phyloP scores from a whole-genome alignment of 2,113 vertebrate species.

The Crotalus helleri region DNA sequence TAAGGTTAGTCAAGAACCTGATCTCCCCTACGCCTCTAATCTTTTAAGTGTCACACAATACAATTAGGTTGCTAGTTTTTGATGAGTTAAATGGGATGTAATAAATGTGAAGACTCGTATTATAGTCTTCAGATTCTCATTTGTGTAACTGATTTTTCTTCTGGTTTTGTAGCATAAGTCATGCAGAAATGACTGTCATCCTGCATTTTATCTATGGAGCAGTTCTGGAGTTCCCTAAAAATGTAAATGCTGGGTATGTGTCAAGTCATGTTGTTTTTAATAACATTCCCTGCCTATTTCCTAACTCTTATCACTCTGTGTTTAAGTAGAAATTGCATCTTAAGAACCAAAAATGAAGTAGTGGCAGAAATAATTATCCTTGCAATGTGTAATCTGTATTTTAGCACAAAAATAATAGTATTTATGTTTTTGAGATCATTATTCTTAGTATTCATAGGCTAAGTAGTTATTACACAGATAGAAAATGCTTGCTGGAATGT shows the following conservation, averaged over 20 bases:
- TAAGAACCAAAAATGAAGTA: conserved; percentile 28
- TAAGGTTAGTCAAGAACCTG: background rate
- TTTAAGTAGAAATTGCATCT: conserved; percentile 32
- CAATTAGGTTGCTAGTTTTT: background rate
- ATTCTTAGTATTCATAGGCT: conserved; percentile 7
- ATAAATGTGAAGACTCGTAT: conserved; percentile 3
- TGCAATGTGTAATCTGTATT: conserved; percentile 22
- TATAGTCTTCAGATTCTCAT: conserved; percentile 33
- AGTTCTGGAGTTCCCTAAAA: conserved; percentile 81
- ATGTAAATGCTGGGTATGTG: conserved; percentile 83
- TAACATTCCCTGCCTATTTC: conserved; percentile 7
- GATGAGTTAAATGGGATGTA: background rate
- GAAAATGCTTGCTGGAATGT: background rate
- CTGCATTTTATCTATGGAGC: conserved; percentile 92
- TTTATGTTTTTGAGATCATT: background rate
- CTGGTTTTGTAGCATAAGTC: conserved; percentile 78
- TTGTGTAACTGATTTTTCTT: conserved; percentile 38
- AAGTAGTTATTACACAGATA: background rate
- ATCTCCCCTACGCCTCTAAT: background rate
- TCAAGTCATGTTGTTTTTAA: conserved; percentile 47
- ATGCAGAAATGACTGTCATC: conserved; percentile 83
- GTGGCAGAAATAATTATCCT: conserved; percentile 29
- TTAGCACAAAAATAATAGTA: background rate
- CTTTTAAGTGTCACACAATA: background rate
- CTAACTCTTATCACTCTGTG: conserved; percentile 28